Evolutionary conservation across 2,113 vertebrate genomes (phyloP), one percentile per base, ranked within the genome.

Genomic region (Eira barbara): DNA sequence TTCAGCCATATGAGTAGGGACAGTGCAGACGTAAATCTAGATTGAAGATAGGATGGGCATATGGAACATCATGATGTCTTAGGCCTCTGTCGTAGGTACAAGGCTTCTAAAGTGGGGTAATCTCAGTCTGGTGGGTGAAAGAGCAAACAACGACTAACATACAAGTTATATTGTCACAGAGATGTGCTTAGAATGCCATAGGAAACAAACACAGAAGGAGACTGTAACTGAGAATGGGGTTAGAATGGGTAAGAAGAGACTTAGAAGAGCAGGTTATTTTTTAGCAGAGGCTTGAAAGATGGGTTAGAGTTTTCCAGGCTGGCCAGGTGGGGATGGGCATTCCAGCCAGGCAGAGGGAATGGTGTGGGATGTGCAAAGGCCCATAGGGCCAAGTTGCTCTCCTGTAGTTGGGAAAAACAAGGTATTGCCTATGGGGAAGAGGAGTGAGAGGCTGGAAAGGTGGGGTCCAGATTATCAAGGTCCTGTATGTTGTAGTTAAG

Each of bases 71-170:
- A 63, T 87, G 89, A 69, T 87, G 31, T 73, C 61, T 85, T 87
- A 65, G 82, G 69, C 8, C 36, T 93, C 45, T 95, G 27, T 91
- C 78, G 52, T 63, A 89, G 49, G 63, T 59, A n/a, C 42, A 87
- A 94, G 91, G 34, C 6, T 73, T 79, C 34, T 95, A 74, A 49
- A 1, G 61, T 92, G 55, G 67, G 34, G 52, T n/a, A 36, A 34
- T 91, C 49, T 96, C 73, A 39, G 42, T 93, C 47, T 97, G 39
- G n/a, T 95, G 61, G 39, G 29, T 81, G 23, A 95, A 61, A 74
- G 27, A 94, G 31, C 31, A 21, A 91, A 94, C 15, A 73, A 65
- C 61, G 42, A 88, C 31, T 94, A 80, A 89, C 89, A 94, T 82
- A 73, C 7, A 90, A 23, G 27, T 94, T 91, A 67, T 21, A 29